These are phyloP conservation scores for Drosophila ezoana DNA, from an alignment of 2,888 invertebrate species.

Conservation along the genomic window DNA sequence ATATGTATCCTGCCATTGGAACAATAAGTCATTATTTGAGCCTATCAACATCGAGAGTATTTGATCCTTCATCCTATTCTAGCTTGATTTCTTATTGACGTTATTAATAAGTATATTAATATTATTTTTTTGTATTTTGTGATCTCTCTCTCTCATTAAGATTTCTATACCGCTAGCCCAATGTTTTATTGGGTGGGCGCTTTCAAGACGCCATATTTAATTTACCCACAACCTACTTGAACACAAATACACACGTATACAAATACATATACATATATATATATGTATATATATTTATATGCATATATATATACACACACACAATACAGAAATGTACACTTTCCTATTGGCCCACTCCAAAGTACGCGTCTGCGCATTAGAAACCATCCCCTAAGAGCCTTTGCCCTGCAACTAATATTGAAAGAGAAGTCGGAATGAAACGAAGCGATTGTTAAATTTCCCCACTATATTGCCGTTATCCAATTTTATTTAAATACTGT, in stretches of 20 bases:
- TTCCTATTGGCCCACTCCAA: constrained; percentile 71
- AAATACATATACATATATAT: too few relatives aligned
- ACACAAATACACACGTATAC: constrained; percentile 9
- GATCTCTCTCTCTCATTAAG: constrained; percentile 21
- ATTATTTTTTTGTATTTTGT: constrained; percentile 1
- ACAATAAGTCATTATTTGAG: too few relatives aligned
- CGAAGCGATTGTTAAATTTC: constrained; percentile 4
- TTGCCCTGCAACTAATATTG: constrained; percentile 29
- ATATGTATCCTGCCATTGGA: too few relatives aligned
- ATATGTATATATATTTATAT: too few relatives aligned
- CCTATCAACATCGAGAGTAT: too few relatives aligned
- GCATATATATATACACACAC: constrained; percentile 6
- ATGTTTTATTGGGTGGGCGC: constrained; percentile 36
- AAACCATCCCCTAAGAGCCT: constrained; percentile 49
- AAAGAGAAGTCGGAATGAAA: constrained; percentile 7
- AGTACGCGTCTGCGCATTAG: constrained; percentile 61
- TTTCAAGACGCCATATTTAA: constrained; percentile 72
- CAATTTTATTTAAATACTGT: neutral
- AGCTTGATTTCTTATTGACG: too few relatives aligned
- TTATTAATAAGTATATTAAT: neutral
- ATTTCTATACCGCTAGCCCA: constrained; percentile 1
- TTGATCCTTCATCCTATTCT: too few relatives aligned
- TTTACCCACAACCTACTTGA: constrained; percentile 52
- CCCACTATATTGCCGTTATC: neutral
- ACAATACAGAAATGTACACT: constrained; percentile 37